These are phyloP conservation scores for Julus scanicus DNA, from an alignment of 2,888 invertebrate species.

Conservation along the genomic window DNA sequence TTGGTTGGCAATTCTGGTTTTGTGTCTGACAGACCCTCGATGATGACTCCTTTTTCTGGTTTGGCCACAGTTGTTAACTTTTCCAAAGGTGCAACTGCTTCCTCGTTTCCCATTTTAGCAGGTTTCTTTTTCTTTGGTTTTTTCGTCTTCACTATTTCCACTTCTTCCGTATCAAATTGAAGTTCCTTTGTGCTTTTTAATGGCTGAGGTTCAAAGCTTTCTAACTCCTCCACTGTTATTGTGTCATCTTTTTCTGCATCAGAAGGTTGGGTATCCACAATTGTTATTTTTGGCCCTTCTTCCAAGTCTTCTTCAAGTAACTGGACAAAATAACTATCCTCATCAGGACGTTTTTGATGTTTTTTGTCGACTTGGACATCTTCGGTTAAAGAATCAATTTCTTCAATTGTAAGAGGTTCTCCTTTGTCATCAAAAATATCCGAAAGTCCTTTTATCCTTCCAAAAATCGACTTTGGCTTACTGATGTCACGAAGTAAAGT, in stretches of 20 bases:
- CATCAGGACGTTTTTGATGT: not conserved
- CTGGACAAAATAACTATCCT: constrained; percentile 34
- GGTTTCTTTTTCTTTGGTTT: constrained; percentile 48
- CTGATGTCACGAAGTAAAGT: constrained; percentile 17
- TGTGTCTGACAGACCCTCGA: not conserved
- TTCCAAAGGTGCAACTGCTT: not conserved
- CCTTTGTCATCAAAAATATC: constrained; percentile 37
- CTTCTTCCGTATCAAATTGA: constrained; percentile 26
- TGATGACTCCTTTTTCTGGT: constrained; percentile 52
- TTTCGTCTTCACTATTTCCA: not conserved
- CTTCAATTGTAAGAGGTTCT: constrained; percentile 44
- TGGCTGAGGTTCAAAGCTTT: not conserved
- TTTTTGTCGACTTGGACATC: not conserved
- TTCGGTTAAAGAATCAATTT: constrained; percentile 6
- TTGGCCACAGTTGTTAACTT: constrained; percentile 3
- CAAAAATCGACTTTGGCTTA: constrained; percentile 32
- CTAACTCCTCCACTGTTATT: not conserved
- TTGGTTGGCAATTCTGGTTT: constrained; percentile 54
- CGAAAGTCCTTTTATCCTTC: not conserved
- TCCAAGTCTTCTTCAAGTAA: constrained; percentile 8
- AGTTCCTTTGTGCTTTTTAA: not conserved
- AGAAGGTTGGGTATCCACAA: not conserved
- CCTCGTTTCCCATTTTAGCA: constrained; percentile 10
- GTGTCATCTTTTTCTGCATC: not conserved
- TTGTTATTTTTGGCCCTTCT: constrained; percentile 44